Evolutionary conservation across 2,797 vertebrate genomes (phyloP).

Genomic region (Silurus lanzhouensis): DNA sequence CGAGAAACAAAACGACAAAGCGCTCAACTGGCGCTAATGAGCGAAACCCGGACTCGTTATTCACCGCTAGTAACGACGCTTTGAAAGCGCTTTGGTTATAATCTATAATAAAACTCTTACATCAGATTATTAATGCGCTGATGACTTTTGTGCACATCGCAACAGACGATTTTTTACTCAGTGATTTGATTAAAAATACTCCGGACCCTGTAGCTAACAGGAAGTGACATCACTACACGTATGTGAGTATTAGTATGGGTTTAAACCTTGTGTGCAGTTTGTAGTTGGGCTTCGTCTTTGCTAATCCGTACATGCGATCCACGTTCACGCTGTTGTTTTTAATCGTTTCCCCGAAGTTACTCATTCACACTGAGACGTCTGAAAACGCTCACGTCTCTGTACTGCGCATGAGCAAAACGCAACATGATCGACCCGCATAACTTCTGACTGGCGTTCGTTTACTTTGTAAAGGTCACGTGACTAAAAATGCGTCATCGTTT

Average conservation of each 20-base stretch:
- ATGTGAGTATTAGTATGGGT: not conserved
- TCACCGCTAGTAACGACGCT: not conserved
- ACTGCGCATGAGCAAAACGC: too few species aligned
- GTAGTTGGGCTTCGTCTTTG: too few species aligned
- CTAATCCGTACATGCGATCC: too few species aligned
- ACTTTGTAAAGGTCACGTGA: too few species aligned
- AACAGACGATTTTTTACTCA: not conserved
- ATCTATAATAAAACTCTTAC: not conserved
- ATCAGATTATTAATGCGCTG: not conserved
- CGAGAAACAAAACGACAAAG: not conserved
- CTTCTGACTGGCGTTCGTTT: too few species aligned
- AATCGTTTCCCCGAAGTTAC: too few species aligned
- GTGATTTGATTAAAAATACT: not conserved
- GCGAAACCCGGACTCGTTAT: not conserved
- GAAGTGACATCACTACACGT: slow-evolving; percentile 7
- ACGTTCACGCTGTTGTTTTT: too few species aligned
- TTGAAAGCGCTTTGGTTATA: not conserved
- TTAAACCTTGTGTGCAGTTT: too few species aligned
- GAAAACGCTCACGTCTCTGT: too few species aligned
- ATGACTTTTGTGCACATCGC: not conserved
- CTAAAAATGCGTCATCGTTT: too few species aligned
- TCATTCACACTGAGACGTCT: too few species aligned
- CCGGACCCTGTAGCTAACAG: not conserved
- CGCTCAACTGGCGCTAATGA: not conserved
- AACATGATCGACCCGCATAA: too few species aligned